A percentile compares a stretch with the other conserved stretches of the same genome.
Conservation (phyloP, 2,797 vertebrate genomes). For the Malacoraja senta region DNA sequence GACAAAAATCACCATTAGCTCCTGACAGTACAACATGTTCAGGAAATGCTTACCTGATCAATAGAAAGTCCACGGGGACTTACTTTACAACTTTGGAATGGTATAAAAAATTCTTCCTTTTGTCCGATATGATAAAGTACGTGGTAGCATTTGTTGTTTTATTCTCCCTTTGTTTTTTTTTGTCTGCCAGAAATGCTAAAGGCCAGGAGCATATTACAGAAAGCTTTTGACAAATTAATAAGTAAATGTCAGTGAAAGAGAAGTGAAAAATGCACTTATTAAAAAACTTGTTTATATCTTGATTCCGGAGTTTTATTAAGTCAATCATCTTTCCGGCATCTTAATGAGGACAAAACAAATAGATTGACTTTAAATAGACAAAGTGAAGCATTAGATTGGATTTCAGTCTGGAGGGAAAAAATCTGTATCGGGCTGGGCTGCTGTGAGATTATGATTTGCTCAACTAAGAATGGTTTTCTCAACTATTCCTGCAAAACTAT, state of each 20-base stretch:
- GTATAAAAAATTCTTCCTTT: conserved; percentile 30
- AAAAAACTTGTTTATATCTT: conserved; percentile 23
- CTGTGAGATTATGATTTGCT: no score
- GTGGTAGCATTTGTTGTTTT: neutral
- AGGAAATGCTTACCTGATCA: conserved; percentile 39
- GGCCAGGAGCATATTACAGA: neutral
- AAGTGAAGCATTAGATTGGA: no score
- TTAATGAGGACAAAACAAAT: conserved; percentile 24
- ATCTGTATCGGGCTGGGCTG: no score
- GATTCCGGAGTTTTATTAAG: conserved; percentile 11
- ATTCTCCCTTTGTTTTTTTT: neutral
- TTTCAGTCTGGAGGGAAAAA: no score
- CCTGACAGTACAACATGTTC: conserved; percentile 39
- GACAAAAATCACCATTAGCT: conserved; percentile 39
- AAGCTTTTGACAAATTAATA: conserved; percentile 30
- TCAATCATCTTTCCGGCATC: neutral
- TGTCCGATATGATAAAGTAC: conserved; percentile 19
- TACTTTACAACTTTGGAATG: conserved; percentile 36
- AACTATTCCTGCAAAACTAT: no score
- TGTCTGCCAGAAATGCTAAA: neutral
- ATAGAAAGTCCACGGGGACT: conserved; percentile 32
- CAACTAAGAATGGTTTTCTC: no score
- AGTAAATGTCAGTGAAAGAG: conserved; percentile 30
- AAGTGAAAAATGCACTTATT: conserved; percentile 10
- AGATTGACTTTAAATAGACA: neutral